Conservation (phyloP, 2,888 invertebrate genomes). For the Beris morrisii region DNA sequence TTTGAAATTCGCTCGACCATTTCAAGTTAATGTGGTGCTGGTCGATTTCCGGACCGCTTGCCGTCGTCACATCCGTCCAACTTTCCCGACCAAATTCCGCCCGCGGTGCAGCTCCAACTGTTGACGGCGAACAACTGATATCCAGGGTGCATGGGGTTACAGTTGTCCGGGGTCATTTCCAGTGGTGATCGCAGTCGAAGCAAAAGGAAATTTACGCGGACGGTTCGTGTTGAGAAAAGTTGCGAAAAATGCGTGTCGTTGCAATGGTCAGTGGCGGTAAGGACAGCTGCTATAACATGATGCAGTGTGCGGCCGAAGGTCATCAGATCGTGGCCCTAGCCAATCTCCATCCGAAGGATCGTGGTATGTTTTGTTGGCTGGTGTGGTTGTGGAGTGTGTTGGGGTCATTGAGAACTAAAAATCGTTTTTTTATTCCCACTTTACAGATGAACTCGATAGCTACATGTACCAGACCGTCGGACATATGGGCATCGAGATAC, state of each 20-base stretch:
- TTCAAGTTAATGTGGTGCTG: too few relatives aligned
- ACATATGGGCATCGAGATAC: slow-evolving; percentile 87
- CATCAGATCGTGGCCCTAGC: slow-evolving; percentile 93
- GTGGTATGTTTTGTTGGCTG: slow-evolving; percentile 60
- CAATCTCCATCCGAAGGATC: slow-evolving; percentile 85
- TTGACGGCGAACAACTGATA: background rate
- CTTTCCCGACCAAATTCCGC: too few relatives aligned
- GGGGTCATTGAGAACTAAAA: background rate
- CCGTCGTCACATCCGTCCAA: too few relatives aligned
- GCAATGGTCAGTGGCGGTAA: slow-evolving; percentile 97
- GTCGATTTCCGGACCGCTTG: too few relatives aligned
- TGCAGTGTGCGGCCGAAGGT: slow-evolving; percentile 95
- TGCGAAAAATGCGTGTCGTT: slow-evolving; percentile 74
- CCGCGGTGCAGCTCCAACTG: background rate
- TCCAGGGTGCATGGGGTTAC: slow-evolving; percentile 23
- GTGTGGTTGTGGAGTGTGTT: background rate
- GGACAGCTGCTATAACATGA: slow-evolving; percentile 99
- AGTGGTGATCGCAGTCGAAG: slow-evolving; percentile 4
- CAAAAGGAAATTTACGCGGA: background rate
- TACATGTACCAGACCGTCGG: slow-evolving; percentile 99
- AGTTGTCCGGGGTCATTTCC: slow-evolving; percentile 4
- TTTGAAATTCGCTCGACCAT: too few relatives aligned
- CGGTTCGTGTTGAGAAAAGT: background rate
- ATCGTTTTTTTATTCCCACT: slow-evolving; percentile 35
- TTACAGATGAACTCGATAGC: slow-evolving; percentile 86